Percentiles rank a stretch among this genome's conserved stretches.
phyloP scores from a whole-genome alignment of 2,113 vertebrate species.

The Sigmodon hispidus region DNA sequence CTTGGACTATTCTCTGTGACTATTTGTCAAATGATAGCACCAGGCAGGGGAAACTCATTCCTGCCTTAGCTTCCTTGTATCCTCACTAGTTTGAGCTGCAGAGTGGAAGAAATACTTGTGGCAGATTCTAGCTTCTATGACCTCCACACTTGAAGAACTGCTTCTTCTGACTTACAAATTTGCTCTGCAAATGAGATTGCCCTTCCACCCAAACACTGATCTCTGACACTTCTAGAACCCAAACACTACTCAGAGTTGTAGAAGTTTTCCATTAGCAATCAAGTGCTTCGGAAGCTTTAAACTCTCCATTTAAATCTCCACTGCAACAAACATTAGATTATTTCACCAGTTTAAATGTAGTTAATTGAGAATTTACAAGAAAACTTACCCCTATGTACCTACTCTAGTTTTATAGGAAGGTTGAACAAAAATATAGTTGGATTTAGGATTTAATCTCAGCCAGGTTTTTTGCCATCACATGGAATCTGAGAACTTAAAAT shows the following conservation, averaged over 20 bases:
- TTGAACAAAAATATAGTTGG: no score
- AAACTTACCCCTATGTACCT: neutral
- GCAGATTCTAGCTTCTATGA: neutral
- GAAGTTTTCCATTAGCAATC: neutral
- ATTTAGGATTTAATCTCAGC: neutral
- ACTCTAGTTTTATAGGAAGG: neutral
- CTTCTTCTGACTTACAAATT: neutral
- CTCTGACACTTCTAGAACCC: neutral
- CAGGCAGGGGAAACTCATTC: neutral
- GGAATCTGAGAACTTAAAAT: no score
- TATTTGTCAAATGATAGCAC: neutral
- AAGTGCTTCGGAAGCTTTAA: neutral
- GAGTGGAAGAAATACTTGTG: neutral
- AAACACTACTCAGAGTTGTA: neutral
- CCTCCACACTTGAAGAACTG: neutral
- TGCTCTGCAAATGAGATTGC: neutral
- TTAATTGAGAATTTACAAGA: neutral
- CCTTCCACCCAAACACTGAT: no score
- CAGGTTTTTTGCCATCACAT: neutral
- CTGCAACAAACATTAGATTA: neutral
- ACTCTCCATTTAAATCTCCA: neutral
- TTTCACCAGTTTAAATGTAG: neutral
- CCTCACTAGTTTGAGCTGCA: neutral
- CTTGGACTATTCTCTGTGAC: neutral
- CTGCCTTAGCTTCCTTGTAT: neutral